Conservation (phyloP, 2,113 vertebrate genomes). For the Oreochromis spilurus region DNA sequence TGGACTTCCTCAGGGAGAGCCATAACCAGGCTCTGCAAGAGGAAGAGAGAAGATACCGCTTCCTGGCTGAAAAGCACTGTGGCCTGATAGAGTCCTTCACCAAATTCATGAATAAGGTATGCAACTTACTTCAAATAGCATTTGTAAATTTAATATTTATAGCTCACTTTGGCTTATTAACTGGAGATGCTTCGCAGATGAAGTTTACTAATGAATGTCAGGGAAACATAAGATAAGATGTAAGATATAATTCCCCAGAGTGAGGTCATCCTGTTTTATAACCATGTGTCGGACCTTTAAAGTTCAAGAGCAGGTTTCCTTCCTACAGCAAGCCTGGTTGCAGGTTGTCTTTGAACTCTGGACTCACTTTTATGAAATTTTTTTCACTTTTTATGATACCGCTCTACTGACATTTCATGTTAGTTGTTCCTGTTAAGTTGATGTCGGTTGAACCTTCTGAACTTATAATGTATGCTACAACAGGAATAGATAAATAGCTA, state of each 20-base stretch:
- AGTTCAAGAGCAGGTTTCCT: not conserved
- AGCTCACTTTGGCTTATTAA: not conserved
- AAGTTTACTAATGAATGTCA: not conserved
- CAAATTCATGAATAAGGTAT: constrained; percentile 72
- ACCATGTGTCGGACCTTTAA: not conserved
- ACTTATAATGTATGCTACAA: not conserved
- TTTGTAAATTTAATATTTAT: not conserved
- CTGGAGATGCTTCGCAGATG: not conserved
- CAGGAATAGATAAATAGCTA: not conserved
- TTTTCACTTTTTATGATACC: not conserved
- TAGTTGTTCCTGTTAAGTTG: not conserved
- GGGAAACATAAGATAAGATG: not conserved
- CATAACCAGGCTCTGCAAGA: constrained; percentile 83
- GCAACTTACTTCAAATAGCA: not conserved
- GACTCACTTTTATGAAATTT: not conserved
- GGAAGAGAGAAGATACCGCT: constrained; percentile 90
- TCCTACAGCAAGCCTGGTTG: not conserved
- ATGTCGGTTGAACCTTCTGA: not conserved
- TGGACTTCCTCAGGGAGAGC: constrained; percentile 81
- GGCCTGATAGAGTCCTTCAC: constrained; percentile 57
- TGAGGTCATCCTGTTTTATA: not conserved
- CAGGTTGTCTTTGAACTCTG: not conserved
- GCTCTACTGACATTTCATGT: not conserved
- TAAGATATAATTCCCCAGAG: not conserved
- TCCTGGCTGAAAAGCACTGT: constrained; percentile 92